These are phyloP conservation scores for Anguilla anguilla DNA, from an alignment of 2,797 vertebrate species.

Conservation along the genomic window DNA sequence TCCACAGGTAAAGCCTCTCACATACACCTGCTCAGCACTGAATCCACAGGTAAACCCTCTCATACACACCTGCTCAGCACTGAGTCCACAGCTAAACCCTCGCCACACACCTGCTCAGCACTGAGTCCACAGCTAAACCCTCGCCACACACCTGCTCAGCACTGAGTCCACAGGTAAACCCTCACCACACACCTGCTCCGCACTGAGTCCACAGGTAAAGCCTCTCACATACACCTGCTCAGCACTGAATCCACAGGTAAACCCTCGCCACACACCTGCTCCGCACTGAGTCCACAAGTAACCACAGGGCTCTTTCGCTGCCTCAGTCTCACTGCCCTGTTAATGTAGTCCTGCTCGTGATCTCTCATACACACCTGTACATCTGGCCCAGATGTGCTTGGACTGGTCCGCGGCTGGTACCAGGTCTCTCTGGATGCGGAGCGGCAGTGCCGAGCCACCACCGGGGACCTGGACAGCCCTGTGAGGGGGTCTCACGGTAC, in stretches of 20 bases:
- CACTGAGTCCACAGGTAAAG: not conserved
- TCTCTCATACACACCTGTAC: not conserved
- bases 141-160: not conserved
- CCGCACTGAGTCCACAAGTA: not conserved
- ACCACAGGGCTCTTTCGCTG: no score
- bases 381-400: slow-evolving; percentile 70
- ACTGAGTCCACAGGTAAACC: not conserved
- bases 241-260: not conserved
- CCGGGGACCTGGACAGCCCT: slow-evolving; percentile 61
- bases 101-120: not conserved
- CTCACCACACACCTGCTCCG: not conserved
- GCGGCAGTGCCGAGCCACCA: slow-evolving; percentile 61
- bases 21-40: not conserved
- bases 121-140: not conserved
- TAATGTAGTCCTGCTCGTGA: not conserved
- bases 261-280: not conserved
- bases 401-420: slow-evolving; percentile 68
- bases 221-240: not conserved
- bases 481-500: slow-evolving; percentile 63
- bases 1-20: no score
- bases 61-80: not conserved
- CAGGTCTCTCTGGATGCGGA: slow-evolving; percentile 67
- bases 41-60: not conserved
- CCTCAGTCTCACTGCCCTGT: no score
- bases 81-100: not conserved